Conservation (phyloP, 2,797 vertebrate species). For the Hirundo rustica region DNA sequence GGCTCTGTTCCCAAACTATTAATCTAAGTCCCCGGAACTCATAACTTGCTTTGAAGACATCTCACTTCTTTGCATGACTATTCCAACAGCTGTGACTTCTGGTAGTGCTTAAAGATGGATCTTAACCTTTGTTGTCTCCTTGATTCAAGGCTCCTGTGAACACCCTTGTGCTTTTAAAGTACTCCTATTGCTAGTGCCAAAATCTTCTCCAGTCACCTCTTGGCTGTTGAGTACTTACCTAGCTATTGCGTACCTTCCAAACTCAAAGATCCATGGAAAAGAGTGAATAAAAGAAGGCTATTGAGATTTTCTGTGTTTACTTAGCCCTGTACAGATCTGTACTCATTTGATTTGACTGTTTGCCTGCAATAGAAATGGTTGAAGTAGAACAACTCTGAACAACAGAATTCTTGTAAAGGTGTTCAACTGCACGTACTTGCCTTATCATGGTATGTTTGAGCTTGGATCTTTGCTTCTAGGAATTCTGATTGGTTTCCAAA, state of each 20-base stretch:
- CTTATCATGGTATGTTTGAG: neutral
- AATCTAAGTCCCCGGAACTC: neutral
- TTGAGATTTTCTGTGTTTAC: neutral
- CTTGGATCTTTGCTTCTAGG: neutral
- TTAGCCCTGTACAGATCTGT: neutral
- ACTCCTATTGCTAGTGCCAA: neutral
- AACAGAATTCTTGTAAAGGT: neutral
- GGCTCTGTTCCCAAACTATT: neutral
- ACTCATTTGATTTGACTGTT: neutral
- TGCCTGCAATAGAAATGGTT: neutral
- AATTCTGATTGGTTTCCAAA: neutral
- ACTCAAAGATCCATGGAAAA: neutral
- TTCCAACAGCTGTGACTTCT: neutral
- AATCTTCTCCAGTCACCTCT: neutral
- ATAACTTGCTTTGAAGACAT: neutral
- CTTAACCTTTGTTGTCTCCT: neutral
- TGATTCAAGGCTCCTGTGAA: neutral
- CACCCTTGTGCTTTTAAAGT: neutral
- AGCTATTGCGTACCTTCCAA: neutral
- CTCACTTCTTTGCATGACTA: neutral
- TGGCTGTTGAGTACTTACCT: neutral
- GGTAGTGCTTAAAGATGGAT: neutral
- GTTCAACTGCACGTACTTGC: neutral
- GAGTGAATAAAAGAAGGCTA: neutral
- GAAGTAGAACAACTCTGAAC: neutral